Evolutionary conservation across 2,797 vertebrate genomes (phyloP).

Genomic region (Acanthornis magna): DNA sequence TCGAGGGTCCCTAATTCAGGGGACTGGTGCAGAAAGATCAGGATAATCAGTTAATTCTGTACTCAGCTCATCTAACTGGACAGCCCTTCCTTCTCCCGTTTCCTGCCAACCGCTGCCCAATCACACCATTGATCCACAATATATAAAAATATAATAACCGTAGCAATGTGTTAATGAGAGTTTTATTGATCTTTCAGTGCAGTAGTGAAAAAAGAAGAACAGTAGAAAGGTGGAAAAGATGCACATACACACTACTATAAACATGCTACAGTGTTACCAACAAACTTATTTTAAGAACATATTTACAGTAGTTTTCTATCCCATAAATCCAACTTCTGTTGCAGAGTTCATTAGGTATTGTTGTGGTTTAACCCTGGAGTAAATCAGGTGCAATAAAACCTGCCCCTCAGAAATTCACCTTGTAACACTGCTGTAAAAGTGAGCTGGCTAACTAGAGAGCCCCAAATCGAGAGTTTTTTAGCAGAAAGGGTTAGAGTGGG

Average conservation of each 20-base stretch:
- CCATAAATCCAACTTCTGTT: background rate
- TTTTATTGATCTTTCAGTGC: background rate
- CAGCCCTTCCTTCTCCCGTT: background rate
- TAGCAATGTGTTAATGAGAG: background rate
- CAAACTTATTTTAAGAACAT: background rate
- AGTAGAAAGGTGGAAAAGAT: background rate
- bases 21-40: background rate
- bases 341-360: background rate
- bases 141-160: background rate
- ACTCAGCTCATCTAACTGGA: background rate
- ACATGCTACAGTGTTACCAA: background rate
- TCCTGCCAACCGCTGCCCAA: background rate
- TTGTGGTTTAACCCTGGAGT: background rate
- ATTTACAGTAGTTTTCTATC: background rate
- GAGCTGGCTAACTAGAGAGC: background rate
- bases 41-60: background rate
- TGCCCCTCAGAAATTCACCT: background rate
- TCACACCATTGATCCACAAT: background rate
- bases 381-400: background rate
- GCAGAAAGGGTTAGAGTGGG: background rate
- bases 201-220: background rate
- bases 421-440: fast-evolving
- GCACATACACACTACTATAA: background rate
- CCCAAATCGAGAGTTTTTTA: background rate
- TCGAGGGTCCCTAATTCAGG: background rate